These are phyloP conservation scores for Cricetomys ansorgei DNA, from an alignment of 2,113 vertebrate species.

Conservation along the genomic window DNA sequence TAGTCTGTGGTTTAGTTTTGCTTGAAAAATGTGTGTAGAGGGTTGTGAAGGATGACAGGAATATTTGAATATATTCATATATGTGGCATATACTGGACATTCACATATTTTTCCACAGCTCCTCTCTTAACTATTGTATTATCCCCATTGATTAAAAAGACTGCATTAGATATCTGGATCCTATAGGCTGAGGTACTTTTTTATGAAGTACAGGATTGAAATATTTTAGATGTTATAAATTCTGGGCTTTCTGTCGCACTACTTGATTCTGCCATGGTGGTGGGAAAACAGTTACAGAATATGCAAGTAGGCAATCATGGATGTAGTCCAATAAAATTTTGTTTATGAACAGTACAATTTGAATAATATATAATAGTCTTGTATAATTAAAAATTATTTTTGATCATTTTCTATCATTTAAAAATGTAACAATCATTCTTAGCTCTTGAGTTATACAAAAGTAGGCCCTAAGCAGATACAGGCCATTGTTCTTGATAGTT, in stretches of 20 bases:
- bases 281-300: neutral
- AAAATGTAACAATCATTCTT: neutral
- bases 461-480: neutral
- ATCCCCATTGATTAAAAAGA: neutral
- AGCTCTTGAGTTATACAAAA: neutral
- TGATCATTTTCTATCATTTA: neutral
- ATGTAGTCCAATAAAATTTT: neutral
- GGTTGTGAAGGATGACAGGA: neutral
- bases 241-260: neutral
- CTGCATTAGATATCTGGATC: neutral
- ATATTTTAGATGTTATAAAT: slow-evolving; percentile 8
- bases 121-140: neutral
- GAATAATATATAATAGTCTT: neutral
- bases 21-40: neutral
- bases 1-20: slow-evolving; percentile 32
- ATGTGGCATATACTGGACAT: neutral
- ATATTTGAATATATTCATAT: slow-evolving; percentile 17
- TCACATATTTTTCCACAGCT: neutral
- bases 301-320: neutral
- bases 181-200: neutral
- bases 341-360: neutral
- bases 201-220: neutral
- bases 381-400: neutral
- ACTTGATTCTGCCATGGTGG: neutral
- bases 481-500: neutral